Base-by-base conservation (phyloP, 2,888 invertebrate genomes). In the Campopleginae sp. region DNA sequence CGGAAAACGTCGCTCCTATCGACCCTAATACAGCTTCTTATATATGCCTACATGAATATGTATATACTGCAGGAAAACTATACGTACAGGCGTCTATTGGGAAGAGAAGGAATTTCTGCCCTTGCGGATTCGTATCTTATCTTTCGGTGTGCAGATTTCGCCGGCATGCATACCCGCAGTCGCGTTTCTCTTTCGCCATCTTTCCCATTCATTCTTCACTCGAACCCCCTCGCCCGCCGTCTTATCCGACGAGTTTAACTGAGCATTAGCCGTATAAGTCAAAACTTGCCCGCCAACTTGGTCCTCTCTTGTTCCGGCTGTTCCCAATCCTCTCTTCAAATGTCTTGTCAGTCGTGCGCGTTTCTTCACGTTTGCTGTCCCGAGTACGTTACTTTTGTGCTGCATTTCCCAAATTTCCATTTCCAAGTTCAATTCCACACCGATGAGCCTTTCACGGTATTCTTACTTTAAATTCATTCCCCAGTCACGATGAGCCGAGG, bases 251-350 rank as follows among this genome's bases (percentile, higher is more conserved):
- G 87, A 89, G 89, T 90, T 90, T 88, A 89, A 89, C 88, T 88
- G 89, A 89, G 90, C 90, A 90, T 91, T 90, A 90, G 88, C 88
- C 87, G 89, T 89, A 91, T 92, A 92, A 92, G 92, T 92, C 92
- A 92, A 91, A 92, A 92, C 91, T 92, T 92, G 84, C 87, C 86
- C 85, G 65, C 85, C 86, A 88, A 91, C 88, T 91, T 91, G 89
- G 88, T 89, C 89, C 85, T 83, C 77, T 86, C 63, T 46, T 61
- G 10, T 42, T 61, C 44, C 61, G 72, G 54, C 38, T 54, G 14
- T 72, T 44, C 19, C 68, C 61, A 42, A 63, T 70, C 33, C 74
- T 23, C 72, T 87, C 83, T 80, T 75, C 86, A 75, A 87, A 58
- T 46, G 46, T 58, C 46, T 75, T 65, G 31, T 66, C 78, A 61